A percentile compares a stretch with the other conserved stretches of the same genome.
These are phyloP conservation scores for Eleutherodactylus coqui DNA, from an alignment of 2,797 vertebrate species.

Conservation along the genomic window DNA sequence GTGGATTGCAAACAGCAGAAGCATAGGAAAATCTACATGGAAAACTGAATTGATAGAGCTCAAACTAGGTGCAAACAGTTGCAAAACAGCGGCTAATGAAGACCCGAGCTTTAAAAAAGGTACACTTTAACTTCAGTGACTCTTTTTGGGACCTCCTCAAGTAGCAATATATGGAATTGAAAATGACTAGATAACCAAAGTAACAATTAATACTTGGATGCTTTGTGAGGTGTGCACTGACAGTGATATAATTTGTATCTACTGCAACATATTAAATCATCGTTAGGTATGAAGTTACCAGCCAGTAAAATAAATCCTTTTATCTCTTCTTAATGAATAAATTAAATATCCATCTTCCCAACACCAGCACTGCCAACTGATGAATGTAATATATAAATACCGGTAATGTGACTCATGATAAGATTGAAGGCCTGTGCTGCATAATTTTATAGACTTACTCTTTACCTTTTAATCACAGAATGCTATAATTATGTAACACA, in stretches of 20 bases:
- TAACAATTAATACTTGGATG: neutral
- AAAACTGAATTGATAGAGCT: too few species aligned
- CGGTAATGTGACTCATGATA: neutral
- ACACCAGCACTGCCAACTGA: neutral
- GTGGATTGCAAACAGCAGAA: too few species aligned
- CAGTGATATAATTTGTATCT: neutral
- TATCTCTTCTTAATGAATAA: neutral
- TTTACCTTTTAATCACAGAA: neutral
- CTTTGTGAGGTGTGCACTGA: neutral
- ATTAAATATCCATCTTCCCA: neutral
- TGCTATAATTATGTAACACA: conserved; percentile 2
- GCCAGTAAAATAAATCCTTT: neutral
- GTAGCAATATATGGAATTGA: neutral
- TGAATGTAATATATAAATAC: neutral
- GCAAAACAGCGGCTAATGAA: too few species aligned
- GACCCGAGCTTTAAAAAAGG: too few species aligned
- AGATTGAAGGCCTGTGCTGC: neutral
- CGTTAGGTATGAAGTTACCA: neutral
- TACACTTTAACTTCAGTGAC: neutral
- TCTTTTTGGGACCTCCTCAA: neutral
- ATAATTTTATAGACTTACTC: conserved; percentile 2
- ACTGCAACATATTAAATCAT: neutral
- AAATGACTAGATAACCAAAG: neutral
- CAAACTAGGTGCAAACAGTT: too few species aligned
- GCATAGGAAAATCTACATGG: too few species aligned